phyloP scores from a whole-genome alignment of 2,113 vertebrate genomes.

The Gorsachius goisagi region DNA sequence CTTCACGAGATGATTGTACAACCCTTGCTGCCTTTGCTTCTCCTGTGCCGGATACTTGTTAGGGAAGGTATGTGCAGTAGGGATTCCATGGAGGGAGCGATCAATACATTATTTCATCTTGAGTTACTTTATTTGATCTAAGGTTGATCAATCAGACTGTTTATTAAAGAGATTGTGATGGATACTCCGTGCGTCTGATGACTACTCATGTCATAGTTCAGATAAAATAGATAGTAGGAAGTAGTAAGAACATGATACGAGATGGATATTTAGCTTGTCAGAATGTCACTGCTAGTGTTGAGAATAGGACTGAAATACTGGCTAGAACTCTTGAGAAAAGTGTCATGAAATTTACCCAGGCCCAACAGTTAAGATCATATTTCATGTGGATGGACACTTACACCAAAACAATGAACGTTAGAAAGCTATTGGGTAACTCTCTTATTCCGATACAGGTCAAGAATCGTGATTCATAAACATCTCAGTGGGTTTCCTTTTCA shows the following conservation, averaged over 20 bases:
- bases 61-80: background rate
- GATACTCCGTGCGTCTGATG: background rate
- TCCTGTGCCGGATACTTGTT: background rate
- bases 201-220: background rate
- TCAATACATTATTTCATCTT: background rate
- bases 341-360: constrained; percentile 11
- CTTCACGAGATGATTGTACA: background rate
- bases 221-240: background rate
- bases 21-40: background rate
- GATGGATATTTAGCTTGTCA: constrained; percentile 12
- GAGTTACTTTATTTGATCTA: background rate
- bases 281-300: background rate
- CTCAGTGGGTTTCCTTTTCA: background rate
- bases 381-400: constrained; percentile 21
- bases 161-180: background rate
- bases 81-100: background rate
- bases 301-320: constrained; percentile 31
- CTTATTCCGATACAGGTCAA: constrained; percentile 18
- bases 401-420: constrained; percentile 12
- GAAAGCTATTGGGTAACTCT: constrained; percentile 13
- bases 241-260: background rate
- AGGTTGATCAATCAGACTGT: background rate
- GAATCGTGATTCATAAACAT: constrained; percentile 31
- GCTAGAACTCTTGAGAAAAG: background rate
- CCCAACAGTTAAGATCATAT: background rate